Base-by-base conservation (phyloP, 2,888 invertebrate species). In the Cactoblastis cactorum region DNA sequence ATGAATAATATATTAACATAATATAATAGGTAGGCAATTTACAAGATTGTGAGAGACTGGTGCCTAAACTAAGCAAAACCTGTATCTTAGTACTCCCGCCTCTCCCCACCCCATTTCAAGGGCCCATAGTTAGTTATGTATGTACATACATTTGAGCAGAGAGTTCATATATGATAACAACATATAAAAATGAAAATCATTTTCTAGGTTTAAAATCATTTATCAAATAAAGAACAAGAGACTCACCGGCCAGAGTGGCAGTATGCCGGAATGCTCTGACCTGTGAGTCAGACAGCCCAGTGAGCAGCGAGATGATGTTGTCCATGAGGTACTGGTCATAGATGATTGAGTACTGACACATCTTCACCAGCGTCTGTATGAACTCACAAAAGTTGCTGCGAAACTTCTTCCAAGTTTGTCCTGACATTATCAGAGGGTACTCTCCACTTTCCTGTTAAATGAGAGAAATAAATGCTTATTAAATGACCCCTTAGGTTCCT, bases 261-360 rank as follows among this genome's bases (percentile, higher is more conserved):
- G 97, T 97, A 72, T 97, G 97, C 53, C 97, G 90, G 80, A 97
- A 97, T 3, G 97, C 97, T 71, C 97, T 91, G 39, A 97, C 97
- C 92, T 99, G 98, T 0, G 98, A 99, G 90, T 99, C 99, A 0
- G 99, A 98, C 45, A 99, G 90, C 0, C 98, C 98, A 11, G 98
- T 99, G 46, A 99, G 91, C 52, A 99, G 89, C 0, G 99, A 98
- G 67, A 99, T 98, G 8, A 99, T 95, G 77, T 98, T 98, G 83
- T 99, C 99, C 98, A 99, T 99, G 59, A 99, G 91, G 83, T 97
- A 98, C 81, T 98, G 98, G 86, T 99, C 99, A 68, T 99, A 99
- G 73, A 99, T 98, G 59, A 99, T 99, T 48, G 97, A 97, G 87
- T 98, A 98, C 80, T 99, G 99, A 77, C 98, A 99, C 86, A 98